Percentiles rank a stretch among this genome's conserved stretches.
Evolutionary conservation across 2,113 vertebrate species (phyloP).

Genomic region (Benitochromis conjunctus): DNA sequence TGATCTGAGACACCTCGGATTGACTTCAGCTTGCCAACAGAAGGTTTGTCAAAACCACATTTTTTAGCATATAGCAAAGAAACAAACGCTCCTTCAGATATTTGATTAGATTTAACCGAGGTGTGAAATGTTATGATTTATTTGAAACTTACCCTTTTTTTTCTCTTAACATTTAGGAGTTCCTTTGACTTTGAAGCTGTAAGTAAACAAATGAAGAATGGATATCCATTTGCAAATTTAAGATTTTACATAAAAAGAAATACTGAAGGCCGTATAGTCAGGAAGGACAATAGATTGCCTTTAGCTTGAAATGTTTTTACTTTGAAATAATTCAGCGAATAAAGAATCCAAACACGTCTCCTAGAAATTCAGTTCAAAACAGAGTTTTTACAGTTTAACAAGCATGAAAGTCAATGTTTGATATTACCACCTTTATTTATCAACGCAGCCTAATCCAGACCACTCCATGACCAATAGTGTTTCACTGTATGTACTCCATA

Average conservation of each 20-base stretch:
- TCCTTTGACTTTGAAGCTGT: background rate
- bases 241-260: background rate
- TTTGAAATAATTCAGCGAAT: background rate
- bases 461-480: background rate
- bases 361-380: background rate
- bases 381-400: background rate
- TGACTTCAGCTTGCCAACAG: background rate
- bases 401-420: background rate
- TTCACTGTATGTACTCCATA: background rate
- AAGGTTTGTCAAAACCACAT: background rate
- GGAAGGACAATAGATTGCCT: background rate
- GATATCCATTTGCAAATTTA: background rate
- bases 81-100: background rate
- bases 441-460: background rate
- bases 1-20: background rate
- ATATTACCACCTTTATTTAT: background rate
- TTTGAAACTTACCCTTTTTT: background rate
- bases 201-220: background rate
- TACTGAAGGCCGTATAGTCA: background rate
- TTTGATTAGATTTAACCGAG: background rate
- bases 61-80: background rate
- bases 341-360: background rate
- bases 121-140: background rate
- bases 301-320: background rate
- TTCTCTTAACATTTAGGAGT: background rate